Percentiles rank a stretch among this genome's conserved stretches.
Conservation (phyloP, 1,140 invertebrate genomes). For the Trichogramma pretiosum region DNA sequence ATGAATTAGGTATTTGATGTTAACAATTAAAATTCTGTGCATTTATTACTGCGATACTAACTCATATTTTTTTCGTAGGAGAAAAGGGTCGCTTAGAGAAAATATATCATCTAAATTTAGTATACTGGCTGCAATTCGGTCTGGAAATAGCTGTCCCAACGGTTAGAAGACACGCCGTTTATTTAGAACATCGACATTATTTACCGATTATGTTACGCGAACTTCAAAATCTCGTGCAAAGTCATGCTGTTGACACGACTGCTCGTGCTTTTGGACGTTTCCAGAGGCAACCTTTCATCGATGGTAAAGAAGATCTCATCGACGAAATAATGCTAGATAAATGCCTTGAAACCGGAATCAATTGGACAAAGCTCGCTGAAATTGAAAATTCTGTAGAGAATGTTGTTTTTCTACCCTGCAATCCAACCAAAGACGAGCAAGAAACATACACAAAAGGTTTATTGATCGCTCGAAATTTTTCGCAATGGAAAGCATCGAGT, state of each 20-base stretch:
- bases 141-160: constrained; percentile 48
- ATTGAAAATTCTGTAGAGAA: constrained; percentile 24
- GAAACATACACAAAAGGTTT: constrained; percentile 44
- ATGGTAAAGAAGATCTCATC: constrained; percentile 23
- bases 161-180: constrained; percentile 46
- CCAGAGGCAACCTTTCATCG: constrained; percentile 36
- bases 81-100: constrained; percentile 45
- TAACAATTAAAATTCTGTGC: constrained; percentile 7
- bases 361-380: constrained; percentile 17
- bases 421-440: constrained; percentile 35
- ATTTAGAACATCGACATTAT: constrained; percentile 44
- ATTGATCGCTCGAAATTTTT: constrained; percentile 55
- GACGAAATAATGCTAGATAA: constrained; percentile 9
- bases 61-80: constrained; percentile 18
- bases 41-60: background rate
- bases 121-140: constrained; percentile 55
- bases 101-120: constrained; percentile 47
- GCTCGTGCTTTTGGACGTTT: constrained; percentile 38
- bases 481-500: constrained; percentile 52
- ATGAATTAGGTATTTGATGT: constrained; percentile 1
- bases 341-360: constrained; percentile 13
- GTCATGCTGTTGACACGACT: constrained; percentile 41
- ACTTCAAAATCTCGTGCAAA: constrained; percentile 44
- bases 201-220: constrained; percentile 49
- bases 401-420: constrained; percentile 44